Conservation (phyloP, 2,888 invertebrate species). For the Tetragonula carbonaria region DNA sequence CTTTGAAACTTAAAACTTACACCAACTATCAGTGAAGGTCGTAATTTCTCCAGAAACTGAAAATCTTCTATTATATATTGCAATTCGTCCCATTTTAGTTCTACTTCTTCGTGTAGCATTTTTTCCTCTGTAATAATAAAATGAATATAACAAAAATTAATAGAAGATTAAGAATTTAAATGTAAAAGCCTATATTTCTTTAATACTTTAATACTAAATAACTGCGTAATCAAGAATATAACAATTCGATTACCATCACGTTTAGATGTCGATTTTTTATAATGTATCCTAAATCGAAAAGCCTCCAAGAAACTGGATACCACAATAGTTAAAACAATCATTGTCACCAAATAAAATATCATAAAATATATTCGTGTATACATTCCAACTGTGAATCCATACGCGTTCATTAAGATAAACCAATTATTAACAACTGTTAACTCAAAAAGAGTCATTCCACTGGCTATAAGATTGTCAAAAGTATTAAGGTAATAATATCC, state of each 20-base stretch:
- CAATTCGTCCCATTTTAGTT: constrained; percentile 89
- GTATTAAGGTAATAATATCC: constrained; percentile 96
- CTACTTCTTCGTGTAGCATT: constrained; percentile 90
- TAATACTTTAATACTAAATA: neutral
- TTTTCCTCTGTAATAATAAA: constrained; percentile 87
- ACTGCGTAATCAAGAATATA: constrained; percentile 76
- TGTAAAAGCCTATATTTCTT: constrained; percentile 2
- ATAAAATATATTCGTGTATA: constrained; percentile 94
- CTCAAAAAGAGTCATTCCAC: constrained; percentile 94
- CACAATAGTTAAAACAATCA: constrained; percentile 96
- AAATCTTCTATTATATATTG: constrained; percentile 86
- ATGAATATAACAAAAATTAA: neutral
- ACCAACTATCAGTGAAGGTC: constrained; percentile 85
- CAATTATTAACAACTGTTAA: constrained; percentile 96
- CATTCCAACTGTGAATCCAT: constrained; percentile 88
- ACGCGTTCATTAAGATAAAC: constrained; percentile 96
- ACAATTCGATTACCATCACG: constrained; percentile 86
- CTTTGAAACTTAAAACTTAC: constrained; percentile 80
- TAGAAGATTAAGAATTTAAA: neutral
- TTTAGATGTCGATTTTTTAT: constrained; percentile 92
- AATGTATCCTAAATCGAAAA: constrained; percentile 94
- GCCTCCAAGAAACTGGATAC: constrained; percentile 95
- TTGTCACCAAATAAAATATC: constrained; percentile 94
- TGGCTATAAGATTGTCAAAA: constrained; percentile 91
- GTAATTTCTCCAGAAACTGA: constrained; percentile 84